These are phyloP conservation scores for Drosophila bipectinata DNA, from an alignment of 1,140 invertebrate genomes.

Conservation along the genomic window DNA sequence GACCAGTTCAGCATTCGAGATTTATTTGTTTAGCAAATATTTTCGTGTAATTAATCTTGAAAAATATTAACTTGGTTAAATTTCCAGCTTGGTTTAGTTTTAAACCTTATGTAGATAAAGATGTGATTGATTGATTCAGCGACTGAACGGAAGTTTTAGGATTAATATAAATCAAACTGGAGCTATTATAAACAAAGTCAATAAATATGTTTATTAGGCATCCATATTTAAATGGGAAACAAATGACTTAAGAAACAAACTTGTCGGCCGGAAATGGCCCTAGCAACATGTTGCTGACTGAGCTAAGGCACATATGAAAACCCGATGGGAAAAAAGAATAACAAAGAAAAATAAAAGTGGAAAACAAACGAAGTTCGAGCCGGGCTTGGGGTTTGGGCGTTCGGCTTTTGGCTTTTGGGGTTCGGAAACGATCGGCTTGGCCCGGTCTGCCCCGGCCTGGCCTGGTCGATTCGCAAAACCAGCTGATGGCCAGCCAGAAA, in stretches of 20 bases:
- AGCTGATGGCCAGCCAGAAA: slow-evolving; percentile 64
- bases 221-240: background rate
- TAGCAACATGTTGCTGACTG: slow-evolving; percentile 31
- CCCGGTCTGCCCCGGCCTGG: background rate
- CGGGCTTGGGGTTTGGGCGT: slow-evolving; percentile 38
- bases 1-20: background rate
- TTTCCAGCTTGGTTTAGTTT: background rate
- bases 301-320: slow-evolving; percentile 47
- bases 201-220: background rate
- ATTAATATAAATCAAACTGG: background rate
- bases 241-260: background rate
- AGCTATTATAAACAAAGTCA: no score
- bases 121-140: background rate
- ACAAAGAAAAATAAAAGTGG: slow-evolving; percentile 32
- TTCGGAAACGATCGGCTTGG: slow-evolving; percentile 29
- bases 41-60: slow-evolving; percentile 1
- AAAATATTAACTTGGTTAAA: background rate
- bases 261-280: slow-evolving; percentile 32
- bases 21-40: background rate
- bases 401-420: slow-evolving; percentile 45
- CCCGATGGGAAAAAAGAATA: slow-evolving; percentile 35
- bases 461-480: slow-evolving; percentile 41
- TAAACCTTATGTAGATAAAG: background rate
- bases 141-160: background rate
- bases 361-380: slow-evolving; percentile 36